Evolutionary conservation across 2,888 invertebrate species (phyloP).

Genomic region (Cephus runcator): DNA sequence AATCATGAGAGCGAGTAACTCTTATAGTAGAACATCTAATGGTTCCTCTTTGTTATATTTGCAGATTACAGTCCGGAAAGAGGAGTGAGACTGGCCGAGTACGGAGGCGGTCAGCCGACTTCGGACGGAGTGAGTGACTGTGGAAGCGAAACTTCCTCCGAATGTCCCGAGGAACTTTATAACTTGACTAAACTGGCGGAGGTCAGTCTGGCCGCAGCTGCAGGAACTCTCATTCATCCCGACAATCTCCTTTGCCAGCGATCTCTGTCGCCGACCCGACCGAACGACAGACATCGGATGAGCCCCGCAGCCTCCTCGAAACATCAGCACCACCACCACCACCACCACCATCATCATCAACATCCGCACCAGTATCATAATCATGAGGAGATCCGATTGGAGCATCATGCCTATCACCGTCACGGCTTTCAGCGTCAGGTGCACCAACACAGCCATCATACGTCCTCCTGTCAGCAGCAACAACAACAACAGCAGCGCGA

Average conservation of each 20-base stretch:
- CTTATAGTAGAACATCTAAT: neutral
- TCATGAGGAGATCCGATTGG: neutral
- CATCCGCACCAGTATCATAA: neutral
- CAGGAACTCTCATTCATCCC: conserved; percentile 68
- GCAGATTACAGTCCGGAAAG: conserved; percentile 57
- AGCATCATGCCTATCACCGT: neutral
- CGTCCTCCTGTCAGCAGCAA: neutral
- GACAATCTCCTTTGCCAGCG: conserved; percentile 47
- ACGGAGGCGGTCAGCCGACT: conserved; percentile 55
- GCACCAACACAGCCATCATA: neutral
- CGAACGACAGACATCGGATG: neutral
- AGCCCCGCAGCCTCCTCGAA: conserved; percentile 6
- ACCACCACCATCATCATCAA: conserved; percentile 11
- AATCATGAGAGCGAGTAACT: no score
- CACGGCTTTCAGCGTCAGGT: neutral
- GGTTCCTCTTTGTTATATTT: neutral
- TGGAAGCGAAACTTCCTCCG: conserved; percentile 61
- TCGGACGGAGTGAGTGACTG: conserved; percentile 64
- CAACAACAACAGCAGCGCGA: neutral
- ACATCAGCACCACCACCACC: conserved; percentile 18
- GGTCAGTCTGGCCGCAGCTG: conserved; percentile 75
- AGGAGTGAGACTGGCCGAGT: conserved; percentile 52
- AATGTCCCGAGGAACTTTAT: conserved; percentile 75
- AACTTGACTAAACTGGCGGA: conserved; percentile 81
- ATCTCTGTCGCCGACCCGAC: conserved; percentile 37